A percentile compares a stretch with the other conserved stretches of the same genome.
phyloP scores from a whole-genome alignment of 2,888 invertebrate species.

The Esperia sulphurella region DNA sequence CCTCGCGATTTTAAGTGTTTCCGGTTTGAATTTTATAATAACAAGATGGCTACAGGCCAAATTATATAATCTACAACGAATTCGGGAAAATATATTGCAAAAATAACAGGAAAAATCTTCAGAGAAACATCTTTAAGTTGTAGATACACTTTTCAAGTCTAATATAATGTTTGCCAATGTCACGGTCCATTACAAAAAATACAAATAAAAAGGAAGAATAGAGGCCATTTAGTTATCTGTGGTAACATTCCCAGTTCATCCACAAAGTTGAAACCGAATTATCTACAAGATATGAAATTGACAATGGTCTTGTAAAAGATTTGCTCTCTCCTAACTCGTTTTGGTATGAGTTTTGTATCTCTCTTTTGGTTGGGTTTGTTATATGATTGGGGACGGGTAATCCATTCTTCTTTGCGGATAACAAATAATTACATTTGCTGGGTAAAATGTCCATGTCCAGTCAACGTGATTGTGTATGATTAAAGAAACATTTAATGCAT shows the following conservation, averaged over 20 bases:
- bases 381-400: conserved; percentile 15
- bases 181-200: conserved; percentile 26
- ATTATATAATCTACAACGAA: no score
- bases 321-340: conserved; percentile 17
- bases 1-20: no score
- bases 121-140: background rate
- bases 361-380: conserved; percentile 13
- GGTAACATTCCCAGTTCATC: conserved; percentile 33
- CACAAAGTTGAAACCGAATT: conserved; percentile 24
- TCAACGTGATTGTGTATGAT: no score
- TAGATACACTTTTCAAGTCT: conserved; percentile 7
- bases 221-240: conserved; percentile 44
- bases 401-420: background rate
- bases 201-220: conserved; percentile 37
- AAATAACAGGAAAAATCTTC: background rate
- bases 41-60: no score
- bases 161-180: conserved; percentile 38
- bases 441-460: no score
- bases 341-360: conserved; percentile 26
- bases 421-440: no score
- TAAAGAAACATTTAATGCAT: no score
- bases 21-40: no score
- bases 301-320: conserved; percentile 21
- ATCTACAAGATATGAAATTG: conserved; percentile 19
- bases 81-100: no score